A percentile compares a stretch with the other conserved stretches of the same genome.
phyloP scores from a whole-genome alignment of 2,888 invertebrate species.

The Patella ulyssiponensis region DNA sequence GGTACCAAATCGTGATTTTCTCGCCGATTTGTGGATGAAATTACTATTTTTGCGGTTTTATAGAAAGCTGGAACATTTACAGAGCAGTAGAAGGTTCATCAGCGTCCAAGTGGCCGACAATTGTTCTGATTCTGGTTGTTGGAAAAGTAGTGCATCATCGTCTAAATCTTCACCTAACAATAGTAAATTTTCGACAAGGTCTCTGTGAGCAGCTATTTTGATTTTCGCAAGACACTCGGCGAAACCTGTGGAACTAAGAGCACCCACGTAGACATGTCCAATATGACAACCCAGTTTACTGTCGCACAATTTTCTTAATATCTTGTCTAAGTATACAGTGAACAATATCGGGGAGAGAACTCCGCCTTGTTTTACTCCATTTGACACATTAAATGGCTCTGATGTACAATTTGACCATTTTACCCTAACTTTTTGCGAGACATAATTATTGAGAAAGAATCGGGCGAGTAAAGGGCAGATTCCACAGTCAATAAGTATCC shows the following conservation, averaged over 20 bases:
- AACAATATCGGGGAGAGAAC: slow-evolving; percentile 24
- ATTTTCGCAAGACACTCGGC: too few relatives aligned
- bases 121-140: too few relatives aligned
- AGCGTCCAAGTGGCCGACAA: too few relatives aligned
- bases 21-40: too few relatives aligned
- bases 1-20: too few relatives aligned
- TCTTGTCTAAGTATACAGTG: slow-evolving; percentile 19
- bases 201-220: too few relatives aligned
- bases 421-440: not conserved
- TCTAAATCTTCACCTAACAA: too few relatives aligned
- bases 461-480: not conserved
- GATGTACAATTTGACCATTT: slow-evolving; percentile 1
- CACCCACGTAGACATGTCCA: slow-evolving; percentile 12
- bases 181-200: too few relatives aligned
- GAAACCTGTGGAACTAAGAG: not conserved
- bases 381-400: slow-evolving; percentile 16
- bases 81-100: too few relatives aligned
- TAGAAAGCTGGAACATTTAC: too few relatives aligned
- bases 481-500: not conserved
- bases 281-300: slow-evolving; percentile 16
- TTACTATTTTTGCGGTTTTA: too few relatives aligned
- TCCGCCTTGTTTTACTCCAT: slow-evolving; percentile 23
- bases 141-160: too few relatives aligned
- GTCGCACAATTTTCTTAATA: slow-evolving; percentile 16
- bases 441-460: not conserved